These are phyloP conservation scores for Microplitis demolitor DNA, from an alignment of 1,140 invertebrate genomes.

Conservation along the genomic window DNA sequence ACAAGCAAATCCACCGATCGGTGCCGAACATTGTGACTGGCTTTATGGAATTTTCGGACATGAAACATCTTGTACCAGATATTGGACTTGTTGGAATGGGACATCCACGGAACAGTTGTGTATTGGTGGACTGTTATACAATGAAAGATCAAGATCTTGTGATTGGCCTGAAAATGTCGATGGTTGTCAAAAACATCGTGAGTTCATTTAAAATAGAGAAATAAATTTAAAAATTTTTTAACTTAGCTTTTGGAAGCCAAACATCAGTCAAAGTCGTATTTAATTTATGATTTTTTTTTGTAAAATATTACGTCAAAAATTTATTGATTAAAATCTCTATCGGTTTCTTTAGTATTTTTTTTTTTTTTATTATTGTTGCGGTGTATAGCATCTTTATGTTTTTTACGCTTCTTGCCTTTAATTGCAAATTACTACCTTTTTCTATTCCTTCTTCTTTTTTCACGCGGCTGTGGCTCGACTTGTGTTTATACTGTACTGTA, in stretches of 20 bases:
- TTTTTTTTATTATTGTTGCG: too few species aligned
- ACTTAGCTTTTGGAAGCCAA: not conserved
- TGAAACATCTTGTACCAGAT: constrained; percentile 88
- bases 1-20: constrained; percentile 79
- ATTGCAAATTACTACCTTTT: too few species aligned
- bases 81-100: constrained; percentile 95
- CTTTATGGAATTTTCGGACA: constrained; percentile 92
- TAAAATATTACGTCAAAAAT: too few species aligned
- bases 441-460: too few species aligned
- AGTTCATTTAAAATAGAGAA: constrained; percentile 57
- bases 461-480: too few species aligned
- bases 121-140: constrained; percentile 88
- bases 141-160: constrained; percentile 86
- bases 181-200: constrained; percentile 92
- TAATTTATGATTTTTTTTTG: too few species aligned
- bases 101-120: constrained; percentile 92
- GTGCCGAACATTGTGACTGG: constrained; percentile 89
- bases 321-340: too few species aligned
- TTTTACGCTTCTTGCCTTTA: too few species aligned
- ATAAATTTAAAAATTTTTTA: not conserved
- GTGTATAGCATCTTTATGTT: too few species aligned
- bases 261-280: not conserved
- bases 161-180: constrained; percentile 93
- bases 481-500: too few species aligned
- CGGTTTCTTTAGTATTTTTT: too few species aligned